A percentile compares a stretch with the other conserved stretches of the same genome.
phyloP scores from a whole-genome alignment of 2,113 vertebrate species.

The Caranx ignobilis region DNA sequence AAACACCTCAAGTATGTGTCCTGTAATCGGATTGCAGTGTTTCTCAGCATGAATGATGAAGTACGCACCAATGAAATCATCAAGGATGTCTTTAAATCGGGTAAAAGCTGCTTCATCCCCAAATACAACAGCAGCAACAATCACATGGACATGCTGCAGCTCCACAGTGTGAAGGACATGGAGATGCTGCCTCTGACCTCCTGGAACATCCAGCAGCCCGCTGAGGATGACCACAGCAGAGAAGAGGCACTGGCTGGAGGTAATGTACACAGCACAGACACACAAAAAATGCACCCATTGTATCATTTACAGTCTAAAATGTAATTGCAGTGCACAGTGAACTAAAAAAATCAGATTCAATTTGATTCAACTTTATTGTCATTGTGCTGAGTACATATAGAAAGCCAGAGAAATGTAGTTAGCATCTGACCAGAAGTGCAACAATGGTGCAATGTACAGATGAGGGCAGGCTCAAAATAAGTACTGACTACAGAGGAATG shows the following conservation, averaged over 20 bases:
- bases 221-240: conserved; percentile 81
- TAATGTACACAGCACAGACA: conserved; percentile 45
- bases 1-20: conserved; percentile 87
- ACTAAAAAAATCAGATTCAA: too few species aligned
- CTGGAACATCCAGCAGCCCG: conserved; percentile 94
- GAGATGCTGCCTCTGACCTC: conserved; percentile 87
- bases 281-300: neutral
- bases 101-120: conserved; percentile 94
- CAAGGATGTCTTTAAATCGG: conserved; percentile 86
- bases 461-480: too few species aligned
- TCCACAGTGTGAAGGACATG: conserved; percentile 87
- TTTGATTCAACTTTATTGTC: too few species aligned
- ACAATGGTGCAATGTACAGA: too few species aligned
- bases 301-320: neutral
- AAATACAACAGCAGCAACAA: conserved; percentile 85
- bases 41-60: conserved; percentile 94
- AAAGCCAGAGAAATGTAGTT: too few species aligned
- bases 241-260: conserved; percentile 91
- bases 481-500: too few species aligned
- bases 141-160: conserved; percentile 95
- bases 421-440: too few species aligned
- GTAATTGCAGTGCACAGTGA: too few species aligned
- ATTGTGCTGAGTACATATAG: too few species aligned
- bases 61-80: conserved; percentile 91
- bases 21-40: conserved; percentile 89